Base-by-base conservation (phyloP, 2,888 invertebrate species). In the Agonopterix arenella region DNA sequence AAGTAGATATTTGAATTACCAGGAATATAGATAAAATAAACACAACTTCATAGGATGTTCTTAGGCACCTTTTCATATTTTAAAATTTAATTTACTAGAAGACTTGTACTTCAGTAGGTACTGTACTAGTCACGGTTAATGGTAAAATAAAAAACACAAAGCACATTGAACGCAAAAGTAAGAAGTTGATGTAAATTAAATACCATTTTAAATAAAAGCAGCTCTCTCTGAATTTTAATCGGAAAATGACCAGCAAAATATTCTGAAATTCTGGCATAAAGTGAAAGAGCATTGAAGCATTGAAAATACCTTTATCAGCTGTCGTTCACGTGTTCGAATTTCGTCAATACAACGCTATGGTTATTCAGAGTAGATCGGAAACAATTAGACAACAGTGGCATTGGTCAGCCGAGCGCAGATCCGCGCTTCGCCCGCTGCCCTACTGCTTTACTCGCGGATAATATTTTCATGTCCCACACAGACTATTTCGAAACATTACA, bases 351-450 rank as follows among this genome's bases (percentile, higher is more conserved):
- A 73, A 73, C 72, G 70, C 71, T 64, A 68, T 66, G 78, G 81
- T 28, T 78, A 80, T 84, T 80, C 79, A 79, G 80, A 73, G 70
- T 75, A 83, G 85, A 84, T 88, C 88, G 88, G 88, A 88, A 88
- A 84, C 83, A 88, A 88, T 88, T 88, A 88, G 83, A 79, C 76
- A 76, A 76, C 83, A 77, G 80, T 79, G 83, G 80, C 85, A 82
- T 77, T 84, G 86, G 77, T 66, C 88, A 86, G 68, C 84, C 73
- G 80, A 85, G 82, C 88, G 89, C 73, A 85, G 64, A 80, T 86
- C 88, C 88, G 85, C 11, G 28, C 40, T 11, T 45, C 66, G 68
- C 65, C 55, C 61, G 68, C 60, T 82, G 79, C 71, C 80, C 83
- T 73, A 77, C 76, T 81, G 78, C 69, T 76, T 78, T 68, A 79